Base-by-base conservation (phyloP, 1,140 invertebrate genomes). In the Drosophila subobscura region DNA sequence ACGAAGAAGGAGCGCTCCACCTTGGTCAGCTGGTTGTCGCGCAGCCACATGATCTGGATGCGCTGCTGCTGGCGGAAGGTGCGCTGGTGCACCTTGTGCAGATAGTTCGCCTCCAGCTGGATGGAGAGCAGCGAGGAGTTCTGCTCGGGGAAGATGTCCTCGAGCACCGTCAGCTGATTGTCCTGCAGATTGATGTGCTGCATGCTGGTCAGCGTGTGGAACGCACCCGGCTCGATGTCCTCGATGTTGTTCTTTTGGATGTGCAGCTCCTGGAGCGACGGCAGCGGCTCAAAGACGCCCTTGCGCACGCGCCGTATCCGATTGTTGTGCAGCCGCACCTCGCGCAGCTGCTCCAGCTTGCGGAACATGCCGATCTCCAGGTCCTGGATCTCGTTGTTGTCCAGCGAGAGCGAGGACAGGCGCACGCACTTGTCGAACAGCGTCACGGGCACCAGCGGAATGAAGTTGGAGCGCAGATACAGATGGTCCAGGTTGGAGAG, bases 261-360 rank as follows among this genome's bases (percentile, higher is more conserved):
- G 92, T 97, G 96, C 20, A 98, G 92, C 91, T 98, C 97, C 73
- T 97, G 93, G 1, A 98, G 92, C 8, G 94, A 93, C 0, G 96
- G 95, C 20, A 98, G 90, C 0, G 96, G 95, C 57, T 96, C 95
- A 76, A 98, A 97, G 3, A 97, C 95, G 2, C 95, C 95, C 47
- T 95, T 94, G 22, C 94, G 94, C 64, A 98, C 95, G 47, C 94
- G 93, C 49, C 92, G 93, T 54, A 98, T 93, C 75, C 94, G 94
- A 93, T 98, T 98, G 91, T 97, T 96, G 78, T 98, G 96, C 37
- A 98, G 92, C 42, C 97, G 93, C n/a, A 98, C 94, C 92, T 98
- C 97, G 50, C 95, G 93, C 41, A 98, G 91, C 70, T 95, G 94
- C 42, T 94, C 92, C 54, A 96, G 93, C 84, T 95, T 95, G 63